A percentile compares a stretch with the other conserved stretches of the same genome.
Evolutionary conservation across 1,140 invertebrate genomes (phyloP).

Genomic region (Listronotus bonariensis): DNA sequence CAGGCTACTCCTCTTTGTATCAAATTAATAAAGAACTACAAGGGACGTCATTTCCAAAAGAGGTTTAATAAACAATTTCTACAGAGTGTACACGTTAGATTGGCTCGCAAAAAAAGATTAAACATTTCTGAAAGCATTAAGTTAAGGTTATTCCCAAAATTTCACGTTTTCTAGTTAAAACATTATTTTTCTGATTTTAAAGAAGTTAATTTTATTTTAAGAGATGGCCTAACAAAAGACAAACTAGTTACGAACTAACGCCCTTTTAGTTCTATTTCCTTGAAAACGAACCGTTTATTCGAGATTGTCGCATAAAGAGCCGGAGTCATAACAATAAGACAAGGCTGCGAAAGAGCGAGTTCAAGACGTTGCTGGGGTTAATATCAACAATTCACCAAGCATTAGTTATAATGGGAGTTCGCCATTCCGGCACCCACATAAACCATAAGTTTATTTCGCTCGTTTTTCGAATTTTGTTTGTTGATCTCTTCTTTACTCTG

Average conservation of each 20-base stretch:
- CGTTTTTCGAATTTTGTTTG: constrained; percentile 32
- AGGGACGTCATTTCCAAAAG: too few species aligned
- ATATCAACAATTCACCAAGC: constrained; percentile 44
- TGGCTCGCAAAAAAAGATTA: too few species aligned
- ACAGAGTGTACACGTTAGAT: too few species aligned
- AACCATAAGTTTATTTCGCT: constrained; percentile 44
- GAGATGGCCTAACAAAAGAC: constrained; percentile 3
- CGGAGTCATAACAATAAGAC: constrained; percentile 43
- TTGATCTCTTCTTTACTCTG: constrained; percentile 12
- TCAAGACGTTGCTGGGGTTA: constrained; percentile 42
- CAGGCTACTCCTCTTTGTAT: too few species aligned
- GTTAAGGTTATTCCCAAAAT: too few species aligned
- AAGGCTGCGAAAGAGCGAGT: constrained; percentile 19
- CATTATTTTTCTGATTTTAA: background rate
- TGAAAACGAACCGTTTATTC: constrained; percentile 37
- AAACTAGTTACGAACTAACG: constrained; percentile 28
- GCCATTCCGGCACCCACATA: constrained; percentile 49
- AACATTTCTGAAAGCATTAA: too few species aligned
- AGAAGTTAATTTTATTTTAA: too few species aligned
- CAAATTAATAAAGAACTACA: too few species aligned
- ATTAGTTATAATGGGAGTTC: constrained; percentile 42
- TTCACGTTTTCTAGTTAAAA: background rate
- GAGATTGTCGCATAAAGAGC: constrained; percentile 38
- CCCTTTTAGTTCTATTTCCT: constrained; percentile 27
- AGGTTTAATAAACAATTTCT: too few species aligned